phyloP scores from a whole-genome alignment of 2,113 vertebrate genomes.

The Elaphurus davidianus region DNA sequence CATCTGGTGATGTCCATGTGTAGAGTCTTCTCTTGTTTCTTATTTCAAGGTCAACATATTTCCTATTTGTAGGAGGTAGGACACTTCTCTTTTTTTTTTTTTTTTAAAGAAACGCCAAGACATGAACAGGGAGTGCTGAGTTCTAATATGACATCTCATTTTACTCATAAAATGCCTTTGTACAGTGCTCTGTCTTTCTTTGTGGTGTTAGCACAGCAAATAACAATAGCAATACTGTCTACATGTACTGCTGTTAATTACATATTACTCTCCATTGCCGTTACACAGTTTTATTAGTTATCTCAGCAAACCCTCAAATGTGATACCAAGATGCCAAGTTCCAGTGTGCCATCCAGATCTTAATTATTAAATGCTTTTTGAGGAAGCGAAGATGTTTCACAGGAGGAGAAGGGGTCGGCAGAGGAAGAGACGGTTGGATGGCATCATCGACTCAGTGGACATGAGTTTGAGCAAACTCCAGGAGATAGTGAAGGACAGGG shows the following conservation, averaged over 20 bases:
- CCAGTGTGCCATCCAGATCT: not conserved
- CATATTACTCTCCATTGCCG: not conserved
- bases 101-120: not conserved
- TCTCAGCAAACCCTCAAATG: not conserved
- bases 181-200: not conserved
- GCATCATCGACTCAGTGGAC: not conserved
- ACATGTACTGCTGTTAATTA: not conserved
- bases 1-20: not conserved
- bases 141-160: not conserved
- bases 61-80: not conserved
- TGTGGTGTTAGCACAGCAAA: not conserved
- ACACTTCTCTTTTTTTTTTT: not conserved
- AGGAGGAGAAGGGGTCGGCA: not conserved
- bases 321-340: not conserved
- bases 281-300: not conserved
- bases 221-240: not conserved
- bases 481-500: not conserved
- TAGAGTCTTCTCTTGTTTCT: not conserved
- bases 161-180: not conserved
- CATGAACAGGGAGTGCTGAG: not conserved
- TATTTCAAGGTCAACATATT: not conserved
- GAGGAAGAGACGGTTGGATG: not conserved
- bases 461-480: not conserved
- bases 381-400: not conserved
- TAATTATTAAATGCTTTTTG: not conserved